phyloP scores from a whole-genome alignment of 2,888 invertebrate genomes.

The Trilocha varians region DNA sequence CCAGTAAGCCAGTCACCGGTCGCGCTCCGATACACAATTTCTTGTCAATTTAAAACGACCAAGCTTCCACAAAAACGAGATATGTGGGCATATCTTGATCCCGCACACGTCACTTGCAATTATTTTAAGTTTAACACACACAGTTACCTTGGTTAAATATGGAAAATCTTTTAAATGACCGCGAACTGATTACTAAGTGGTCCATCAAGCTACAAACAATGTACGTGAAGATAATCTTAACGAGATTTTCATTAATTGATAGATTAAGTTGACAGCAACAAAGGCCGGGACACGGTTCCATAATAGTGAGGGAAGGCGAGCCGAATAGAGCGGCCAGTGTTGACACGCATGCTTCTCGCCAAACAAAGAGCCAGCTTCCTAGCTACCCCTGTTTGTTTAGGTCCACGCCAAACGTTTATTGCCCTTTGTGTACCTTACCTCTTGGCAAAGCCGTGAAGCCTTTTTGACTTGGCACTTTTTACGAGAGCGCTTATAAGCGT shows the following conservation, averaged over 20 bases:
- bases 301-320: conserved; percentile 21
- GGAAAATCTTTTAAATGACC: too few species aligned
- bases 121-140: too few species aligned
- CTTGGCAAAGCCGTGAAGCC: conserved; percentile 64
- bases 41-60: conserved; percentile 41
- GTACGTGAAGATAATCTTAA: background rate
- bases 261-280: conserved; percentile 35
- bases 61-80: conserved; percentile 13
- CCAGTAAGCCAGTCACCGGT: conserved; percentile 24
- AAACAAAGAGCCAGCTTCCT: conserved; percentile 70
- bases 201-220: too few species aligned
- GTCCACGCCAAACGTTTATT: conserved; percentile 67
- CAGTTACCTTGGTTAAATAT: too few species aligned
- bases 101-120: too few species aligned
- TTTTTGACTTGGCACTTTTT: conserved; percentile 71
- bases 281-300: conserved; percentile 24
- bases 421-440: conserved; percentile 68
- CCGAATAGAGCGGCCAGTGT: conserved; percentile 38
- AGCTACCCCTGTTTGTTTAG: conserved; percentile 73
- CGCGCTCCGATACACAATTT: conserved; percentile 36
- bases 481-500: conserved; percentile 59
- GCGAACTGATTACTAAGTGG: too few species aligned
- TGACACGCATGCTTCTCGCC: conserved; percentile 67
- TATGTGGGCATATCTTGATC: background rate
- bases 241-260: conserved; percentile 26